Evolutionary conservation across 2,888 invertebrate genomes (phyloP), one percentile per base, ranked within the genome.

Genomic region (Tribolium freemani): DNA sequence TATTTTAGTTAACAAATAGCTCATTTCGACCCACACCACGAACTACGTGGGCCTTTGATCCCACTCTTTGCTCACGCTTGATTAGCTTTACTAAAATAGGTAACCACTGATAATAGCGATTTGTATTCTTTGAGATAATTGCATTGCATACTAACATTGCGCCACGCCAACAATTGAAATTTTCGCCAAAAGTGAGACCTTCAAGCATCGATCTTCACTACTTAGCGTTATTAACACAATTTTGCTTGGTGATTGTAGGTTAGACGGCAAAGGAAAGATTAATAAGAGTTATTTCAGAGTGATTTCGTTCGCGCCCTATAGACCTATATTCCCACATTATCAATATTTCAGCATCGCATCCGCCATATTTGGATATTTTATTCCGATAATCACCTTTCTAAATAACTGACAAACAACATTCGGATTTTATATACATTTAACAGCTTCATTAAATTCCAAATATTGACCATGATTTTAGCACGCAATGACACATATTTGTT

Each of bases 41-140:
- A 48, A 11, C 30, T 54, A 56, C 44, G 68, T 69, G 51, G 56
- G 68, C 31, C 21, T 64, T 8, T 13, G 51, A 46, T 48, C 64
- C 64, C 53, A 64, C 64, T 64, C 64, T n/a, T 3, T 61, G 10
- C 48, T 61, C 10, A 61, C 30, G 45, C 58, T 58, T 58, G 58
- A 45, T 58, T 58, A 58, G 16, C 11, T 45, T 45, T 45, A 13
- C 44, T 45, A 20, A 58, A 58, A 48, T 61, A 61, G 46, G 46
- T 11, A 61, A 61, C 38, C 46, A 61, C 31, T 61, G 46, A 48
- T 48, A 48, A 45, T 61, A 46, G 46, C 26, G 48, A 61, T 48
- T 61, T 48, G 48, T 61, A 48, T 61, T 61, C 60, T 21, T 30
- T 61, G 26, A 21, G 48, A 20, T 45, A 46, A 61, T 20, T 48